A percentile compares a stretch with the other conserved stretches of the same genome.
Evolutionary conservation across 2,888 invertebrate genomes (phyloP).

Genomic region (Creontiades dilutus): DNA sequence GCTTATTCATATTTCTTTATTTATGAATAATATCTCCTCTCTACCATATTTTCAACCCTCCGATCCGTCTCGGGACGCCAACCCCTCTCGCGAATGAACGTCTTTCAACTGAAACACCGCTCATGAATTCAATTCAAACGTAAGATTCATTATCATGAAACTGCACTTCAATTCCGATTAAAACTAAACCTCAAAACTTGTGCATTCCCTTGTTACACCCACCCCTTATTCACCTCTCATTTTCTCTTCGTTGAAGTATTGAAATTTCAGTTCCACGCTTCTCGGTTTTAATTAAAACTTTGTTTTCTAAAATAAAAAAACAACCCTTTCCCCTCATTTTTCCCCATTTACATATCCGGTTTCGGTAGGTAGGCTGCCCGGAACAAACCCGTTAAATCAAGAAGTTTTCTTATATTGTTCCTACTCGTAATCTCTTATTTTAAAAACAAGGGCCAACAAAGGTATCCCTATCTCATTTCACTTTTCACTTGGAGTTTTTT

Average conservation of each 20-base stretch:
- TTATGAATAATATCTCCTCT: constrained; percentile 30
- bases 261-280: constrained; percentile 7
- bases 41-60: constrained; percentile 33
- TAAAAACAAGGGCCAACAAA: neutral
- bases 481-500: neutral
- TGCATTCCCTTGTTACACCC: neutral
- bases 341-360: constrained; percentile 42
- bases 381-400: constrained; percentile 28
- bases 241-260: neutral
- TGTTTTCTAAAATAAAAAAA: neutral
- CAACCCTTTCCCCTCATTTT: constrained; percentile 9
- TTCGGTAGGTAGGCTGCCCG: neutral
- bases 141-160: constrained; percentile 48
- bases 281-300: constrained; percentile 50
- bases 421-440: constrained; percentile 36
- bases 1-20: constrained; percentile 45
- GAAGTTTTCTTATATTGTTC: constrained; percentile 28
- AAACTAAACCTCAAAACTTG: neutral
- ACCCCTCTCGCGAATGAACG: neutral
- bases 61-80: neutral
- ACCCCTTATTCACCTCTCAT: constrained; percentile 44
- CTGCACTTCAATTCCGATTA: constrained; percentile 42
- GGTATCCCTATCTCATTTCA: constrained; percentile 8
- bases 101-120: constrained; percentile 3
- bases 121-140: constrained; percentile 35